These are phyloP conservation scores for Corydoras maculifer DNA, from an alignment of 2,113 vertebrate species.

Conservation along the genomic window DNA sequence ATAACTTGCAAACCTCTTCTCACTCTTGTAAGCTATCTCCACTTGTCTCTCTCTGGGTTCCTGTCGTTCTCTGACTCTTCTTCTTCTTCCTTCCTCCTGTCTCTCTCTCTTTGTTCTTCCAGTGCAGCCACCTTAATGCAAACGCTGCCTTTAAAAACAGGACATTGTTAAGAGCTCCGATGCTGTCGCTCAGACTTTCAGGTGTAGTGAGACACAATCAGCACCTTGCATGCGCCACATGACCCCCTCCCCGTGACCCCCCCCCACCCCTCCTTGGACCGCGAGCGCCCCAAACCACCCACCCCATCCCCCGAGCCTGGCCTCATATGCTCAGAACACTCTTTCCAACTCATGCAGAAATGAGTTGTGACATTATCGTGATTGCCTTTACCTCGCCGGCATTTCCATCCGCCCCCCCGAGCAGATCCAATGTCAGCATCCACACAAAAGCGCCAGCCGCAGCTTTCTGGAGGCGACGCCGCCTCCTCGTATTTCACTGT, in stretches of 20 bases:
- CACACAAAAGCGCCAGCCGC: constrained; percentile 1
- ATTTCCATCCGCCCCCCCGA: constrained; percentile 52
- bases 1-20: no score
- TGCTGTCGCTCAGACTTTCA: constrained; percentile 77
- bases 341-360: constrained; percentile 64
- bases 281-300: constrained; percentile 6
- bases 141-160: constrained; percentile 84
- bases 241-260: constrained; percentile 8
- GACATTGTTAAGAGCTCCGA: constrained; percentile 77
- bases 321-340: constrained; percentile 11
- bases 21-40: constrained; percentile 26
- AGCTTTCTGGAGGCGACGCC: constrained; percentile 13
- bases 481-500: constrained; percentile 37
- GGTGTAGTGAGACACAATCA: constrained; percentile 77
- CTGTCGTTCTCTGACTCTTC: background rate
- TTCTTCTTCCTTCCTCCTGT: constrained; percentile 39
- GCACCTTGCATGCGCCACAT: constrained; percentile 78
- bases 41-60: background rate
- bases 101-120: constrained; percentile 91
- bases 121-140: constrained; percentile 87
- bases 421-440: constrained; percentile 61
- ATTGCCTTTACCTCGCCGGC: constrained; percentile 52
- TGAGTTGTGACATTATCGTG: constrained; percentile 59
- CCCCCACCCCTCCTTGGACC: constrained; percentile 7
- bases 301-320: constrained; percentile 11